These are phyloP conservation scores for Carterocephalus palaemon DNA, from an alignment of 2,888 invertebrate genomes.

Conservation along the genomic window DNA sequence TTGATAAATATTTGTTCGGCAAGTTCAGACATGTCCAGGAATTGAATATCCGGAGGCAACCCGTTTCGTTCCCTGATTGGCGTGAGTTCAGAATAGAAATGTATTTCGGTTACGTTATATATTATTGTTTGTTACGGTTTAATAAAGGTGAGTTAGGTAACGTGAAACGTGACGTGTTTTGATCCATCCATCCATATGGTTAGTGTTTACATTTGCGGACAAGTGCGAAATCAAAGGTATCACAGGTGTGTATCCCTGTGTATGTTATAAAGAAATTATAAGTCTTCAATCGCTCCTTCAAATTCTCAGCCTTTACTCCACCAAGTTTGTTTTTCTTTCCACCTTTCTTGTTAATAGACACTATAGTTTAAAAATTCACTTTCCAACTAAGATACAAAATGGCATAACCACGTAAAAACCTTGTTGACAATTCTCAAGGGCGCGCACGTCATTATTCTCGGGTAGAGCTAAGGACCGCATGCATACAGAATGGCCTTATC, in stretches of 20 bases:
- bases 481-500: conserved; percentile 78
- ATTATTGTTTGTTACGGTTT: not conserved
- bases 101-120: not conserved
- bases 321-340: too few species aligned
- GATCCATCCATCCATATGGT: too few species aligned
- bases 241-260: too few species aligned
- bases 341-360: too few species aligned
- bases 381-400: conserved; percentile 11
- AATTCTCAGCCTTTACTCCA: too few species aligned
- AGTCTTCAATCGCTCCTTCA: too few species aligned
- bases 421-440: conserved; percentile 50
- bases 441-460: conserved; percentile 60
- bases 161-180: not conserved
- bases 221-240: too few species aligned
- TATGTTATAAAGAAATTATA: too few species aligned
- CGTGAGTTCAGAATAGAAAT: conserved; percentile 45
- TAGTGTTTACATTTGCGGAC: too few species aligned
- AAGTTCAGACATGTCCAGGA: conserved; percentile 70
- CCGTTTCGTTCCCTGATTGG: conserved; percentile 59
- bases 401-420: conserved; percentile 39
- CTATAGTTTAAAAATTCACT: not conserved
- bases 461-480: conserved; percentile 72
- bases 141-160: not conserved
- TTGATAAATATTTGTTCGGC: conserved; percentile 77
- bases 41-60: conserved; percentile 73